phyloP scores from a whole-genome alignment of 2,797 vertebrate genomes.

The Masticophis lateralis region DNA sequence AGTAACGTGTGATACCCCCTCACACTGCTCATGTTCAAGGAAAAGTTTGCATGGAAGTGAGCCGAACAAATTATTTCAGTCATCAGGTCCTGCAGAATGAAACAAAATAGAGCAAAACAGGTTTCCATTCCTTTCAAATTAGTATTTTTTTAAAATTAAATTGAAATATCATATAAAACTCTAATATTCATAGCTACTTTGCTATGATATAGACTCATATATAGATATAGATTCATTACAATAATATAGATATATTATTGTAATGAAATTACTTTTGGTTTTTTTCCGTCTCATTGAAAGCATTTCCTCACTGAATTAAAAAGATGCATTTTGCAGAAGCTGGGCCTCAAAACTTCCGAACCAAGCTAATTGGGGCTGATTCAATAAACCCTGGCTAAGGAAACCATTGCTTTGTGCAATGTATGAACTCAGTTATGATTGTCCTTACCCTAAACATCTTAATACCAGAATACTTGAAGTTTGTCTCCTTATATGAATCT shows the following conservation, averaged over 20 bases:
- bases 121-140: neutral
- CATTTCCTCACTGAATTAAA: neutral
- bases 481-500: neutral
- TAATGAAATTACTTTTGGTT: neutral
- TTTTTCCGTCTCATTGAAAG: neutral
- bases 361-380: neutral
- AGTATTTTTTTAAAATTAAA: slow-evolving; percentile 26
- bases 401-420: neutral
- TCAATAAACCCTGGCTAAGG: neutral
- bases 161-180: neutral
- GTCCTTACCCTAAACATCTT: neutral
- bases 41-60: slow-evolving; percentile 20
- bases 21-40: slow-evolving; percentile 64
- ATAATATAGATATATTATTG: neutral
- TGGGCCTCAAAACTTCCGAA: neutral
- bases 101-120: slow-evolving; percentile 37
- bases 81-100: slow-evolving; percentile 56
- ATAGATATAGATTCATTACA: neutral
- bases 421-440: neutral
- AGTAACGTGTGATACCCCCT: slow-evolving; percentile 38
- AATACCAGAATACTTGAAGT: neutral
- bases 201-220: neutral
- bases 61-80: slow-evolving; percentile 35
- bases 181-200: neutral
- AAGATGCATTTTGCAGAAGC: neutral